These are phyloP conservation scores for Theropithecus gelada DNA, from an alignment of 2,113 vertebrate species.

Conservation along the genomic window DNA sequence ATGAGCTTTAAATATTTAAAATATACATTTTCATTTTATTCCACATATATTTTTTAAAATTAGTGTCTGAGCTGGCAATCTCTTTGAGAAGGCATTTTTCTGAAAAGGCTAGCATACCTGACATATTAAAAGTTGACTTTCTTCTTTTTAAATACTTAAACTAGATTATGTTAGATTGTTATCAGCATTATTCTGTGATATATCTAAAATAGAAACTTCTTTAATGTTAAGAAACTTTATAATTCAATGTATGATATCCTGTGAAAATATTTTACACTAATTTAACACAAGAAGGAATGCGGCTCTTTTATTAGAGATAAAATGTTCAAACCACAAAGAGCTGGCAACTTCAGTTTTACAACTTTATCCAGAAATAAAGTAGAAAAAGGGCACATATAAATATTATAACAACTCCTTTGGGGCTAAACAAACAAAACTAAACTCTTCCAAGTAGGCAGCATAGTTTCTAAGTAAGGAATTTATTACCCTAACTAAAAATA, in stretches of 20 bases:
- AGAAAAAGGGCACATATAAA: not conserved
- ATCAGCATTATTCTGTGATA: not conserved
- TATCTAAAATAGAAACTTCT: not conserved
- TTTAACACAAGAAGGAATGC: not conserved
- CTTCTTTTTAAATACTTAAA: not conserved
- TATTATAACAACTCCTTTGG: not conserved
- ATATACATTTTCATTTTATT: not conserved
- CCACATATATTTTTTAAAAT: not conserved
- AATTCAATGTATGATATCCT: not conserved
- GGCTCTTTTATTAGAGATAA: not conserved
- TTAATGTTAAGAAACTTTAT: not conserved
- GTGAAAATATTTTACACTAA: not conserved
- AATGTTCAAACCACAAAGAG: not conserved
- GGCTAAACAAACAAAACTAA: not conserved
- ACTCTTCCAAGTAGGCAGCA: not conserved
- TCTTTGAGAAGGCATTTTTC: not conserved
- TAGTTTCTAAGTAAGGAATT: not conserved
- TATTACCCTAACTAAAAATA: not conserved
- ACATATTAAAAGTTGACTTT: not conserved
- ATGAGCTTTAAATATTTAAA: not conserved
- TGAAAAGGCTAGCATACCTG: not conserved
- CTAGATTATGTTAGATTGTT: not conserved
- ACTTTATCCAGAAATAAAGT: not conserved
- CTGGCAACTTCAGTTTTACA: not conserved
- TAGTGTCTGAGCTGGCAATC: not conserved